Evolutionary conservation across 2,113 vertebrate genomes (phyloP).

Genomic region (Thermophis baileyi): DNA sequence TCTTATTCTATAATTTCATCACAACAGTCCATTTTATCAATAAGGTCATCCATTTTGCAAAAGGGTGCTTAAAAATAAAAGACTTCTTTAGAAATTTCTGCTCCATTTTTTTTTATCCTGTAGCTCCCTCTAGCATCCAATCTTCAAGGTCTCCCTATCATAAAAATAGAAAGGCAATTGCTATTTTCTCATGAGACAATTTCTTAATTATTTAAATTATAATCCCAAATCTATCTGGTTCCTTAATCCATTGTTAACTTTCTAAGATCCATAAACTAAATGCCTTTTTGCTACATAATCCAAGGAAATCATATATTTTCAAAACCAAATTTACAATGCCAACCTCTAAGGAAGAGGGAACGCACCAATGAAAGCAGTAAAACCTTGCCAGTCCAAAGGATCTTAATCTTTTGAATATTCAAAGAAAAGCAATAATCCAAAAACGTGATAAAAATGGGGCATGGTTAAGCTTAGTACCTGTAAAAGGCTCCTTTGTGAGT

Average conservation of each 20-base stretch:
- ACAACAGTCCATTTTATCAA: neutral
- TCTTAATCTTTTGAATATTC: neutral
- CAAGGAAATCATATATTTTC: neutral
- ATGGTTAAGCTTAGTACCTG: neutral
- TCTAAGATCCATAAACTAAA: neutral
- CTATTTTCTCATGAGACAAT: neutral
- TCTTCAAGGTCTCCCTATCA: neutral
- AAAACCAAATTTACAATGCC: neutral
- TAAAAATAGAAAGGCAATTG: neutral
- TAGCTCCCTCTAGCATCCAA: neutral
- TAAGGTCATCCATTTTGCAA: neutral
- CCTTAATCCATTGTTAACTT: neutral
- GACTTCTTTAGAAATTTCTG: neutral
- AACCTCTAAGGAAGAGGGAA: neutral
- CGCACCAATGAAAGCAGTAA: neutral
- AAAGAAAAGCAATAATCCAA: neutral
- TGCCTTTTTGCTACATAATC: neutral
- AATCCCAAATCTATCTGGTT: neutral
- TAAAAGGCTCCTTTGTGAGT: neutral
- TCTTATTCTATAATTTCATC: neutral
- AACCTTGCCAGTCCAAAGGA: neutral
- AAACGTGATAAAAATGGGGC: neutral
- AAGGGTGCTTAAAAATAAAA: neutral
- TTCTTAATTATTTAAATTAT: neutral
- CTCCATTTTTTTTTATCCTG: neutral